Evolutionary conservation across 2,888 invertebrate genomes (phyloP), one percentile per base, ranked within the genome.

Genomic region (Pterostichus niger): DNA sequence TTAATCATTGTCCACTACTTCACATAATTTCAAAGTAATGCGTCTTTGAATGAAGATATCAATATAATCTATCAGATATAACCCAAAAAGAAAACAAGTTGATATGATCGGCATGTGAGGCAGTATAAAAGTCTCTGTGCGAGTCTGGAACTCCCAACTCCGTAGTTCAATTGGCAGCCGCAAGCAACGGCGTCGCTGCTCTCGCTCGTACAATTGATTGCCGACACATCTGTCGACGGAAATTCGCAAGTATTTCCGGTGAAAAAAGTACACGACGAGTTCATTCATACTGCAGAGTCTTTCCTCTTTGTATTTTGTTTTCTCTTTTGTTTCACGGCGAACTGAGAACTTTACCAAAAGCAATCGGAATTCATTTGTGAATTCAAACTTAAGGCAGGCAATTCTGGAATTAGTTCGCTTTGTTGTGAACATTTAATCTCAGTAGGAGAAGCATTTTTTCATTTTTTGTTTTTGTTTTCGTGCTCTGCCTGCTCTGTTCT

Each of bases 141-240:
- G 13, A 11, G 52, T 52, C 52, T 52, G 52, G 52, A 52, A 13
- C 46, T 44, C 44, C 5, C 40, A 40, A 15, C 11, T 9, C 17
- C 15, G 71, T 76, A 76, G 76, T 76, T 52, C 33, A 33, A 76
- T 76, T 54, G 76, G 54, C 54, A 33, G 54, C 76, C 76, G 54
- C 76, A 76, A 35, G 54, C 46, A 2, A 17, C 17, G 56, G 56
- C 56, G 56, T 13, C 81, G 56, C 40, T 35, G 44, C 13, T 35
- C 68, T 59, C 82, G 10, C 31, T 33, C 54, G 35, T 33, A 59
- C 82, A 82, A 82, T 82, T 82, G 82, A 82, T 82, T 82, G 82
- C 82, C 82, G 81, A 71, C 81, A 82, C 82, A 82, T 82, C 82
- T 82, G 82, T 82, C 75, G 82, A 61, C 82, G 82, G 82, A 82